phyloP scores from a whole-genome alignment of 2,113 vertebrate genomes.

The Prunella himalayana region DNA sequence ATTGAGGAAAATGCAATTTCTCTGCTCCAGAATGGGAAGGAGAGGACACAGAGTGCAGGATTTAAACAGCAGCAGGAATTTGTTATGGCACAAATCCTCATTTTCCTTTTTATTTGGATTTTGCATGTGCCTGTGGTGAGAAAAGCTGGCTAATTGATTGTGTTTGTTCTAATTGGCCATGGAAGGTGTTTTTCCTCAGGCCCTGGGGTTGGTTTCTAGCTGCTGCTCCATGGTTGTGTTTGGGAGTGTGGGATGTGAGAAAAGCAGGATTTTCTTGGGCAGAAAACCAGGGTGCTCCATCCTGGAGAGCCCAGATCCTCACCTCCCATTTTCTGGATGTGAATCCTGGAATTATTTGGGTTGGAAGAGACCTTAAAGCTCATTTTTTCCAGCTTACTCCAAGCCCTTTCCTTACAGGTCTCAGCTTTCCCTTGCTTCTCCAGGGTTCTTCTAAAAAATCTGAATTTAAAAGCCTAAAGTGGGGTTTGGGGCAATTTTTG shows the following conservation, averaged over 20 bases:
- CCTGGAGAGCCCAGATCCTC: not conserved
- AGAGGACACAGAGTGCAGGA: not conserved
- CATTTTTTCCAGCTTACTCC: not conserved
- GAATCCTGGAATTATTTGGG: not conserved
- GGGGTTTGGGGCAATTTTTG: not conserved
- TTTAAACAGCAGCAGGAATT: not conserved
- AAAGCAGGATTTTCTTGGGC: rapidly evolving
- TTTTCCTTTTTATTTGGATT: not conserved
- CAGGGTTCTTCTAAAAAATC: not conserved
- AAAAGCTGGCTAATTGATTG: not conserved
- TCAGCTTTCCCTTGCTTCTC: not conserved
- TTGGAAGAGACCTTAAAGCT: not conserved
- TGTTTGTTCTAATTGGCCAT: not conserved
- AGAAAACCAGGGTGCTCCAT: rapidly evolving
- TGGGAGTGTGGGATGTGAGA: not conserved
- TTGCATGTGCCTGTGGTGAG: not conserved
- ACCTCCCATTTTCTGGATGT: rapidly evolving
- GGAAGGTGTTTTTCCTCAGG: not conserved
- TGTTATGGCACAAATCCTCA: not conserved
- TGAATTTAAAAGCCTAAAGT: not conserved
- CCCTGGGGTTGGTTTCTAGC: not conserved
- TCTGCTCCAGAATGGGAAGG: not conserved
- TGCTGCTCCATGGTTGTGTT: not conserved
- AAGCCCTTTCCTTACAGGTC: not conserved
- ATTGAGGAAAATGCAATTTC: not conserved